phyloP scores from a whole-genome alignment of 2,797 vertebrate species.

The Hemibagrus guttatus region DNA sequence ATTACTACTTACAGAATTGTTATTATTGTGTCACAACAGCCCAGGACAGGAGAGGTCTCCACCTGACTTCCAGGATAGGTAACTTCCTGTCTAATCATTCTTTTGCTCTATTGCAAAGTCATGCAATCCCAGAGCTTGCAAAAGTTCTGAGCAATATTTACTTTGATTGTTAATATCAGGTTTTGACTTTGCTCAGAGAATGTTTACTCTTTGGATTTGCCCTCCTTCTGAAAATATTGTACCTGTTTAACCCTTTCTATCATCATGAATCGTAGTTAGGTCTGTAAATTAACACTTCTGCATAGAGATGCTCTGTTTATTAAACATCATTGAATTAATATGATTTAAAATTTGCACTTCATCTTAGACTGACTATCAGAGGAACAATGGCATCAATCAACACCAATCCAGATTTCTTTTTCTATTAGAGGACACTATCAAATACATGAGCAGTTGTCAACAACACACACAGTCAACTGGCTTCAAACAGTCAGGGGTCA shows the following conservation, averaged over 20 bases:
- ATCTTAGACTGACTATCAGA: not conserved
- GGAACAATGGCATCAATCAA: not conserved
- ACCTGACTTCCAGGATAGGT: not conserved
- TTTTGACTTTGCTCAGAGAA: conserved; percentile 1
- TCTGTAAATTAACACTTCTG: not conserved
- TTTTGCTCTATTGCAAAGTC: not conserved
- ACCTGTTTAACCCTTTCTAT: not conserved
- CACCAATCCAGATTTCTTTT: not conserved
- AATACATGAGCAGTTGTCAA: not conserved
- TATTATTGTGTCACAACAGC: not conserved
- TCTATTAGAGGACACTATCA: not conserved
- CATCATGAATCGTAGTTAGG: not conserved
- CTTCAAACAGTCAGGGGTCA: not conserved
- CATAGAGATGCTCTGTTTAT: not conserved
- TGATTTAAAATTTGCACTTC: not conserved
- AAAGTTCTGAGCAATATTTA: not conserved
- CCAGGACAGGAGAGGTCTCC: not conserved
- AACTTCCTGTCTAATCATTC: not conserved
- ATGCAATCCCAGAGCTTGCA: not conserved
- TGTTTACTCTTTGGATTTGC: conserved; percentile 3
- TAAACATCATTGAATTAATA: not conserved
- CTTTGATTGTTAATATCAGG: not conserved
- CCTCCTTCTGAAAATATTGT: not conserved
- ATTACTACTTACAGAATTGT: too few relatives aligned
- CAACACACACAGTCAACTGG: not conserved